Base-by-base conservation (phyloP, 2,797 vertebrate genomes). In the Chaetophractus vellerosus region DNA sequence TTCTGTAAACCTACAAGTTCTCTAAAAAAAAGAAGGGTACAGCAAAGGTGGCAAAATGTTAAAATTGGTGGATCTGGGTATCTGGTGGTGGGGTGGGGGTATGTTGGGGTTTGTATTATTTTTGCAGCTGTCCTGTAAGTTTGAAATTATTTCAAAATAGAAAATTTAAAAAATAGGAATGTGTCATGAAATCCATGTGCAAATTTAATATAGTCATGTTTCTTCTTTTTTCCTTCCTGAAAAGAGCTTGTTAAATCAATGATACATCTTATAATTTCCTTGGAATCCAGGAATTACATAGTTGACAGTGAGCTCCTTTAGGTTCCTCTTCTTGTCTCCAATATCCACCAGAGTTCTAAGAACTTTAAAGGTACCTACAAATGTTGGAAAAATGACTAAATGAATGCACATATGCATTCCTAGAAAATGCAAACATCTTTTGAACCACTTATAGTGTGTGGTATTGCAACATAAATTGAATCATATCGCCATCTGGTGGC, bases 401-500 rank as follows among this genome's bases (percentile, higher is more conserved):
- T 41, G 50, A 61, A 33, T 16, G 45, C 11, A 81, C 41, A 28
- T n/a, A 24, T 79, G 9, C n/a, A 12, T 81, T 87, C 28, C 81
- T 68, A 59, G 93, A 86, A 90, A 57, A 80, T 50, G 28, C n/a
- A 69, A 41, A 61, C 68, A 57, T 9, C 31, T 21, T 59, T 90
- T 84, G 5, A 66, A n/a, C 28, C 48, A 19, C 69, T 75, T 33
- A 33, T 23, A 59, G 14, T 24, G 9, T 52, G 10, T 1, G 5
- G 7, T 6, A 19, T 11, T 69, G 2, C 69, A 68, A 61, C 74
- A 87, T 80, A 92, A 78, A 33, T 93, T 84, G 82, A 71, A 63
- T 81, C 61, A 57, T 81, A 74, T 24, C 82, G 97, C 94, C 97
- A 97, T 92, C 97, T 97, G 95, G 76, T 97, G 97, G 94, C 81